A percentile compares a stretch with the other conserved stretches of the same genome.
These are phyloP conservation scores for Lobophora halterata DNA, from an alignment of 2,888 invertebrate species.

Conservation along the genomic window DNA sequence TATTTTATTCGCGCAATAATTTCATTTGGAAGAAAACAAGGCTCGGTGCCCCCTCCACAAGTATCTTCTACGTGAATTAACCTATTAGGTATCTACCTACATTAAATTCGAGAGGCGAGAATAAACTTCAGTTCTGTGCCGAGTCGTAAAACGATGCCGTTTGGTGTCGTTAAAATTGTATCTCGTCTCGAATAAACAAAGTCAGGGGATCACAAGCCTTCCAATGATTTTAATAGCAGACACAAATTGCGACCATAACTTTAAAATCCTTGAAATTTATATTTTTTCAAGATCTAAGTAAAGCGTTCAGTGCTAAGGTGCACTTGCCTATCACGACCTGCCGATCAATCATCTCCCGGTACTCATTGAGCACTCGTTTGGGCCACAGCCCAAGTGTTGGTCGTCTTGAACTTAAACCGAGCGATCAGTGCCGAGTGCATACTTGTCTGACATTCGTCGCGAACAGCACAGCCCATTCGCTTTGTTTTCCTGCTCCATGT, in stretches of 20 bases:
- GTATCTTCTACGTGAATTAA: conserved; percentile 75
- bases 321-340: conserved; percentile 4
- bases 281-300: no score
- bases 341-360: conserved; percentile 17
- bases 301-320: conserved; percentile 3
- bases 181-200: conserved; percentile 23
- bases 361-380: conserved; percentile 20
- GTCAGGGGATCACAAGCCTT: conserved; percentile 17
- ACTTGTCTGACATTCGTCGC: conserved; percentile 21
- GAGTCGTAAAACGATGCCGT: conserved; percentile 52
- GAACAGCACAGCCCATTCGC: conserved; percentile 48
- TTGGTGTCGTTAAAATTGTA: conserved; percentile 41
- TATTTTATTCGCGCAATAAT: conserved; percentile 78
- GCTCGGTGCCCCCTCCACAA: conserved; percentile 51
- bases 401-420: conserved; percentile 28
- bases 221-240: conserved; percentile 17
- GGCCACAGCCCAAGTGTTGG: conserved; percentile 17
- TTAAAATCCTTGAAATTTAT: no score
- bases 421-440: conserved; percentile 27
- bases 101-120: no score
- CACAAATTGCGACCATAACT: conserved; percentile 12
- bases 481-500: conserved; percentile 75
- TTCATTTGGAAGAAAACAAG: conserved; percentile 77
- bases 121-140: conserved; percentile 60
- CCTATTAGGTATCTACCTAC: conserved; percentile 73